Conservation (phyloP, 2,113 vertebrate genomes). For the Uropsilus gracilis region DNA sequence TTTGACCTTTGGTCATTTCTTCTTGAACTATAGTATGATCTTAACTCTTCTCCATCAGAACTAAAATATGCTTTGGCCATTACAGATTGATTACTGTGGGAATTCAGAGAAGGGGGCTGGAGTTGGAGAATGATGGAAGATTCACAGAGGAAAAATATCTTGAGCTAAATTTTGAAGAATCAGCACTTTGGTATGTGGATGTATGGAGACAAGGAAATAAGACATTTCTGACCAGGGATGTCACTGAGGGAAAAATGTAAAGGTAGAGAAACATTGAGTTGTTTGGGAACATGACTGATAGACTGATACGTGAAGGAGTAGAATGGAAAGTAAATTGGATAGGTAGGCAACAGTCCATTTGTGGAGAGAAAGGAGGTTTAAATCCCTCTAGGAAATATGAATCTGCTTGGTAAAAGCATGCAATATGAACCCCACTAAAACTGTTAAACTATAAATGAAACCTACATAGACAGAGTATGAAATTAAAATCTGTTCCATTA, state of each 20-base stretch:
- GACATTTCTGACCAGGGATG: neutral
- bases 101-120: neutral
- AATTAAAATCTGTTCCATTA: constrained; percentile 82
- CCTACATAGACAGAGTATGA: constrained; percentile 65
- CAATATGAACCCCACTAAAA: constrained; percentile 47
- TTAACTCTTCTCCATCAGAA: neutral
- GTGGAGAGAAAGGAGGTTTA: neutral
- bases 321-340: neutral
- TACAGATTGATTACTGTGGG: neutral
- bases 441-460: constrained; percentile 71
- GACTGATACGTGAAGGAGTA: neutral
- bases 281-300: constrained; percentile 23
- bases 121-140: neutral
- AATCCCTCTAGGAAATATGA: constrained; percentile 43
- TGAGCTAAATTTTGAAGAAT: neutral
- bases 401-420: constrained; percentile 18
- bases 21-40: neutral
- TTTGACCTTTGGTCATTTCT: neutral
- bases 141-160: neutral
- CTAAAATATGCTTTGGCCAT: neutral
- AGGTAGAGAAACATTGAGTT: neutral
- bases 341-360: neutral
- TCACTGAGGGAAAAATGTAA: neutral
- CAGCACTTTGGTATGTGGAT: neutral
- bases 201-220: neutral